A percentile compares a stretch with the other conserved stretches of the same genome.
phyloP scores from a whole-genome alignment of 2,888 invertebrate genomes.

The Gisinianus flammeolus region DNA sequence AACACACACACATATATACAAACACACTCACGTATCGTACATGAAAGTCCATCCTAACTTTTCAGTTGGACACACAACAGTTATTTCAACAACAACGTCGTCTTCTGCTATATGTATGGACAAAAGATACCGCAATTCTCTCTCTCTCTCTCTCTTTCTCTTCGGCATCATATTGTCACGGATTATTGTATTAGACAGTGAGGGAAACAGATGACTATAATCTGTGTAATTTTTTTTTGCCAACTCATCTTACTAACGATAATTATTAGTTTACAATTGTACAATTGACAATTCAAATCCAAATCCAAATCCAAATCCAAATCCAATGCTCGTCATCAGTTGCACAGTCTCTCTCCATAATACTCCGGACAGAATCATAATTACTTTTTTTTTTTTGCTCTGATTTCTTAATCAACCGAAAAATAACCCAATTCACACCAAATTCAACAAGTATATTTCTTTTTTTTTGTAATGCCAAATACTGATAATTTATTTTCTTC shows the following conservation, averaged over 20 bases:
- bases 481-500: too few species aligned
- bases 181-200: background rate
- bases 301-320: background rate
- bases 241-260: background rate
- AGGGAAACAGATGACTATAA: background rate
- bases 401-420: background rate
- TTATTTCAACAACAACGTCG: too few species aligned
- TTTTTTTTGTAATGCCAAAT: too few species aligned
- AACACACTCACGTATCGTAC: background rate
- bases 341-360: too few species aligned
- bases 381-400: background rate
- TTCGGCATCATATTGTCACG: background rate
- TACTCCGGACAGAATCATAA: too few species aligned
- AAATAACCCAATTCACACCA: conserved; percentile 27
- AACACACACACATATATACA: background rate
- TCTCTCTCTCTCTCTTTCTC: background rate
- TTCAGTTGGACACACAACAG: background rate
- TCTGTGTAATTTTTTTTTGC: background rate
- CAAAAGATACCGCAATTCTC: background rate
- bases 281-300: background rate
- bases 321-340: too few species aligned
- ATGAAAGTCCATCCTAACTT: too few species aligned
- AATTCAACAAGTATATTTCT: background rate
- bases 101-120: background rate
- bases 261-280: background rate